A percentile compares a stretch with the other conserved stretches of the same genome.
These are phyloP conservation scores for Anthopleura sola DNA, from an alignment of 64 coral and sea anemone species.

Conservation along the genomic window DNA sequence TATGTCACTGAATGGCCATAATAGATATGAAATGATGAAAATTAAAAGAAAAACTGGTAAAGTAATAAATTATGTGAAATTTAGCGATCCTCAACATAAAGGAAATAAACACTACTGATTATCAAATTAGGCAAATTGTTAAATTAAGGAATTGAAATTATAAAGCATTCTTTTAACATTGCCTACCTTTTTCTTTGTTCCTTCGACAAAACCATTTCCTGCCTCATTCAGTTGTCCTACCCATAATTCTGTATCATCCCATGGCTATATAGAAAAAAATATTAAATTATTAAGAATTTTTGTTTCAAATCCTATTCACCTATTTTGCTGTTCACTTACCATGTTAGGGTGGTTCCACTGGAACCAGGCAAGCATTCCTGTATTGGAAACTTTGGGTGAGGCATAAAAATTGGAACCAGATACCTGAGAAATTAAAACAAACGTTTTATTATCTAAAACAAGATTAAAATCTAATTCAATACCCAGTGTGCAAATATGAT, in stretches of 20 bases:
- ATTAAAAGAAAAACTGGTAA: not conserved
- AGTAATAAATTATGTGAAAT: too few relatives aligned
- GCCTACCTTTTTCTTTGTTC: constrained; percentile 61
- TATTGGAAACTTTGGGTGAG: constrained; percentile 71
- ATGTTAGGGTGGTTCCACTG: constrained; percentile 96
- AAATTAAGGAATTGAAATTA: too few relatives aligned
- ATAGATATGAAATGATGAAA: too few relatives aligned
- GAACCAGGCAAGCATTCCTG: constrained; percentile 70
- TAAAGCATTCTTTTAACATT: too few relatives aligned
- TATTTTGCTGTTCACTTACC: constrained; percentile 33
- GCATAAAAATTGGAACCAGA: constrained; percentile 88
- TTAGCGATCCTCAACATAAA: too few relatives aligned
- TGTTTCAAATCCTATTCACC: too few relatives aligned
- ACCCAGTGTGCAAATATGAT: too few relatives aligned
- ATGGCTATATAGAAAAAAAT: constrained; percentile 57
- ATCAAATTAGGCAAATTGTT: too few relatives aligned
- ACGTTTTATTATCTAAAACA: not conserved
- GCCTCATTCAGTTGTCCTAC: constrained; percentile 44
- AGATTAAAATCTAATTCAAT: too few relatives aligned
- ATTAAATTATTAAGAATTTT: not conserved
- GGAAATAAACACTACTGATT: too few relatives aligned
- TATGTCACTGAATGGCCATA: too few relatives aligned
- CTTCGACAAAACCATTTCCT: constrained; percentile 67
- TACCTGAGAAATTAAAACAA: constrained; percentile 38
- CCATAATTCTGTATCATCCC: constrained; percentile 91